Percentiles rank a stretch among this genome's conserved stretches.
These are phyloP conservation scores for Octodonta nipae DNA, from an alignment of 2,888 invertebrate genomes.

Conservation along the genomic window DNA sequence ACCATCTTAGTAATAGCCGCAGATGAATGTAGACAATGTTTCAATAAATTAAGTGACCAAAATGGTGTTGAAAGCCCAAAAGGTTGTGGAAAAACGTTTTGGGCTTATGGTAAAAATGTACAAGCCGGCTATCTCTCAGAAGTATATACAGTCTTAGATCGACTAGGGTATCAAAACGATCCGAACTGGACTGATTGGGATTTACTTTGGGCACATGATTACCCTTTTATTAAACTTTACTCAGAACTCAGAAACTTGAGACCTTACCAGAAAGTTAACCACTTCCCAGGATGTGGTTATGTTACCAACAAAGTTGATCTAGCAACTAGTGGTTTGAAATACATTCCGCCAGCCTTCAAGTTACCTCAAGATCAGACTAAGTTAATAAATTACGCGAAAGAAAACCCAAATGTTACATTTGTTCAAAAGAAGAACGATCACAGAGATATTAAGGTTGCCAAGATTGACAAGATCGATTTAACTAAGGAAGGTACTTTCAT, in stretches of 20 bases:
- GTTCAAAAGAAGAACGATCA: constrained; percentile 89
- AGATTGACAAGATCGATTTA: constrained; percentile 60
- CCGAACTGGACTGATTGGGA: constrained; percentile 50
- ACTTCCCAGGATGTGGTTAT: constrained; percentile 86
- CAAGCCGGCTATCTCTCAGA: constrained; percentile 63
- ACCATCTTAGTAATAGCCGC: no score
- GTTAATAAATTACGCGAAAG: constrained; percentile 52
- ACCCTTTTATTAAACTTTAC: constrained; percentile 59
- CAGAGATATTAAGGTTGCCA: constrained; percentile 66
- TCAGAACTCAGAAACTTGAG: constrained; percentile 45
- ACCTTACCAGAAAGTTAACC: constrained; percentile 72
- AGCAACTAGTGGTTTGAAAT: constrained; percentile 62
- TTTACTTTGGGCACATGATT: constrained; percentile 87
- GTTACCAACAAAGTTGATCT: constrained; percentile 79
- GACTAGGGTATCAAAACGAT: constrained; percentile 54
- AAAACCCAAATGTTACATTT: constrained; percentile 60
- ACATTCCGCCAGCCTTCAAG: constrained; percentile 78
- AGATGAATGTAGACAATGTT: no score
- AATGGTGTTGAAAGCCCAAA: no score
- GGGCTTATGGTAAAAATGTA: constrained; percentile 46
- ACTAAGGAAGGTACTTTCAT: constrained; percentile 63
- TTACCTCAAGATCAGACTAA: constrained; percentile 61
- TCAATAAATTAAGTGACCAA: no score
- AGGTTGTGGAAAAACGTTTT: constrained; percentile 41
- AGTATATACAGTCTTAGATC: constrained; percentile 62